Evolutionary conservation across 2,888 invertebrate genomes (phyloP).

Genomic region (Rutpela maculata): DNA sequence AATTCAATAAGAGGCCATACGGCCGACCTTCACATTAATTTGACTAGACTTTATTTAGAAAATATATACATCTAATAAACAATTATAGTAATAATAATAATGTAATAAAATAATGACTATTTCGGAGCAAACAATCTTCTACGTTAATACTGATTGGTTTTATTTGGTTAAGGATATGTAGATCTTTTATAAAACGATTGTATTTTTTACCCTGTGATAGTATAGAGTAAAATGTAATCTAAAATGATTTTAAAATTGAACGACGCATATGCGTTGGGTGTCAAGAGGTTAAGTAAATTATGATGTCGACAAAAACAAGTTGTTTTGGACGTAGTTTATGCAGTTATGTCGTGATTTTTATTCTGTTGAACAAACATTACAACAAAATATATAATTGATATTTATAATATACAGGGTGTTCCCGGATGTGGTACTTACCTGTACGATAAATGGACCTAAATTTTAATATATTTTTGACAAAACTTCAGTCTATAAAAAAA

Average conservation of each 20-base stretch:
- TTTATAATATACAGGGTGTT: too few relatives aligned
- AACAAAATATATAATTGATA: too few relatives aligned
- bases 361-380: too few relatives aligned
- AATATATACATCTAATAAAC: slow-evolving; percentile 10
- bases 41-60: slow-evolving; percentile 22
- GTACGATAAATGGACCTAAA: too few relatives aligned
- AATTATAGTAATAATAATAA: slow-evolving; percentile 12
- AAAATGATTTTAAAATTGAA: not conserved
- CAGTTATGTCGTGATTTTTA: too few relatives aligned
- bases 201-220: slow-evolving; percentile 47
- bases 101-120: slow-evolving; percentile 20
- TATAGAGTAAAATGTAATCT: slow-evolving; percentile 5
- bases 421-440: too few relatives aligned
- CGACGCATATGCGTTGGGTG: too few relatives aligned
- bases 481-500: too few relatives aligned
- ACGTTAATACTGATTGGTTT: slow-evolving; percentile 45
- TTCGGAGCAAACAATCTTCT: slow-evolving; percentile 24
- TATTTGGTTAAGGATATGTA: slow-evolving; percentile 42
- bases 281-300: too few relatives aligned
- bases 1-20: not conserved
- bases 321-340: too few relatives aligned
- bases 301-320: too few relatives aligned
- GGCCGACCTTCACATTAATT: slow-evolving; percentile 5
- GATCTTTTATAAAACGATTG: slow-evolving; percentile 45
- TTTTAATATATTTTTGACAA: too few relatives aligned